phyloP scores from a whole-genome alignment of 2,797 vertebrate genomes.

The Diceros bicornis region DNA sequence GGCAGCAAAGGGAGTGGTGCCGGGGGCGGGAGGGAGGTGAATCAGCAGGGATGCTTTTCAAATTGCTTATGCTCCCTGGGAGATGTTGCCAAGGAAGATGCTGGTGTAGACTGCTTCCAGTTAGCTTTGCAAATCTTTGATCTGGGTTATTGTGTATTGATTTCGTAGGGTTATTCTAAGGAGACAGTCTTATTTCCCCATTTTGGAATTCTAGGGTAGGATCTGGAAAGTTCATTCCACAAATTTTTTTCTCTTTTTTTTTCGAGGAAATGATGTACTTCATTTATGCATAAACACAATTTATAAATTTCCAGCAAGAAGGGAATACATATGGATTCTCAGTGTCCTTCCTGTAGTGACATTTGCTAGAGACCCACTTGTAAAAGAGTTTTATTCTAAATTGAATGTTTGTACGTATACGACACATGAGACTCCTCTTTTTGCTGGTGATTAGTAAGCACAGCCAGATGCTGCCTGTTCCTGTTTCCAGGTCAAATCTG shows the following conservation, averaged over 20 bases:
- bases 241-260: neutral
- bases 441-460: conserved; percentile 16
- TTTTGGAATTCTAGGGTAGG: conserved; percentile 43
- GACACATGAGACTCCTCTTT: neutral
- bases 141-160: neutral
- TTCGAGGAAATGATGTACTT: conserved; percentile 34
- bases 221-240: conserved; percentile 1
- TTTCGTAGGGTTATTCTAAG: conserved; percentile 7
- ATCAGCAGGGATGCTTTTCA: neutral
- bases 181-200: neutral
- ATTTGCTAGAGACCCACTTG: conserved; percentile 38
- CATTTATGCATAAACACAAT: conserved; percentile 1
- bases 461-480: neutral
- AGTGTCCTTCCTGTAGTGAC: neutral
- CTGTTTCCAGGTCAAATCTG: neutral
- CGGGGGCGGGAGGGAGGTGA: neutral
- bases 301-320: conserved; percentile 51
- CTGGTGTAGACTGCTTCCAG: neutral
- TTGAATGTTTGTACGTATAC: neutral
- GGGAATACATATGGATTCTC: neutral
- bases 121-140: neutral
- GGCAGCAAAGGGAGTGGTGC: neutral
- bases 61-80: neutral
- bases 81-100: neutral
- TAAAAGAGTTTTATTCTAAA: conserved; percentile 53